These are phyloP conservation scores for Mesitornis unicolor DNA, from an alignment of 2,113 vertebrate genomes.

Conservation along the genomic window DNA sequence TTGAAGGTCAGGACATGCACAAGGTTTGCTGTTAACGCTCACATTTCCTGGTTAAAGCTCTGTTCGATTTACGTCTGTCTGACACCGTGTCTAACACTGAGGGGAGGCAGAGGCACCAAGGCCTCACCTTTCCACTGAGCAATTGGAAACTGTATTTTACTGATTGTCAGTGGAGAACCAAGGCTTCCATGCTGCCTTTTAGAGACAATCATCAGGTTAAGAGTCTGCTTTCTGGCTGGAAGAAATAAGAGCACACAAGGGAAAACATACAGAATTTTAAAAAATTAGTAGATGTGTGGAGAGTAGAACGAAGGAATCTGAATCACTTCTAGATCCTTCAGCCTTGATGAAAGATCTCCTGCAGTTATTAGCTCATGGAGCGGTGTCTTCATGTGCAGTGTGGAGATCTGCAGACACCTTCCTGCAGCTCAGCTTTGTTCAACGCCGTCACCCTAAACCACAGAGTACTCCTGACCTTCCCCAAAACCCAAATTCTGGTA, in stretches of 20 bases:
- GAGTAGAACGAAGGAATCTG: accelerated
- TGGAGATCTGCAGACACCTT: not conserved
- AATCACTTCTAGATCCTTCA: not conserved
- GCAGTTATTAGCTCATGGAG: not conserved
- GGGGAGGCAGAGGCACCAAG: not conserved
- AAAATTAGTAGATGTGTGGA: not conserved
- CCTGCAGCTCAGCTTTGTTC: not conserved
- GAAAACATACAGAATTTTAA: not conserved
- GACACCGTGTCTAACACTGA: not conserved
- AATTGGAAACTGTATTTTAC: not conserved
- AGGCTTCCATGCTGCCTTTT: not conserved
- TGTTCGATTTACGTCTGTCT: not conserved
- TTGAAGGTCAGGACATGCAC: not conserved
- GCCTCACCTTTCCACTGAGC: not conserved
- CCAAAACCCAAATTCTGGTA: not conserved
- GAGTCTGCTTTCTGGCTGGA: not conserved
- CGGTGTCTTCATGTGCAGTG: not conserved
- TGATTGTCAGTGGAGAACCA: not conserved
- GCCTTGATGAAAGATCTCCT: not conserved
- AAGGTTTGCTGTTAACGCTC: not conserved
- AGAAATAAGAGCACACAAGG: not conserved
- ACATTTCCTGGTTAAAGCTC: not conserved
- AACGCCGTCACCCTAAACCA: not conserved
- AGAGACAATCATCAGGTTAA: not conserved
- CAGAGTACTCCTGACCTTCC: not conserved